Evolutionary conservation across 53 echinoderm and acorn worm species (phyloP), one percentile per base, ranked within the genome.

Genomic region (Temnopleurus reevesii): DNA sequence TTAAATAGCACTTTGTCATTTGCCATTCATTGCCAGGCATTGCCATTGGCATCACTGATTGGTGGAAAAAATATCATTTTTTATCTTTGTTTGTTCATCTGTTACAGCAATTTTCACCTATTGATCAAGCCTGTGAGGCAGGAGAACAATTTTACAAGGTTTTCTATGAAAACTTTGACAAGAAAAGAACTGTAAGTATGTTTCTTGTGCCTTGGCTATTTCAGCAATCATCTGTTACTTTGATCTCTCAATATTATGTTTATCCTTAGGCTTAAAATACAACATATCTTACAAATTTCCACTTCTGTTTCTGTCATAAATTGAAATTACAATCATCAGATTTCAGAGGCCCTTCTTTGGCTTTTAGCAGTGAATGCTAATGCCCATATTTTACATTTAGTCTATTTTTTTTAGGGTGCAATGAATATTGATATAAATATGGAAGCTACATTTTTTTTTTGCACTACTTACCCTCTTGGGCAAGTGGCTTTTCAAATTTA

Each of bases 161-260:
- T 29, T 99, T 91, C 56, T 99, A 96, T 91, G 96, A 99, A 82
- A 96, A 93, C 25, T 99, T 96, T 96, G 99, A 99, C 86, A 96
- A 93, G 76, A 94, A 90, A 60, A 90, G 95, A 93, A 93, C 83
- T 89, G 95, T 95, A 91, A 96, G 96, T 91, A 55, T 34, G n/a
- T n/a, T n/a, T n/a, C 17, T 12, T n/a, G n/a, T n/a, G n/a, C 8
- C 24, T 10, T 13, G 28, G 28, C 8, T 8, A 64, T 10, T 10
- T 64, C 9, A 10, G 21, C n/a, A 10, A 10, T 19, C 24, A 79
- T 47, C 26, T 8, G 23, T 18, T 26, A 12, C 27, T 28, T 87
- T 26, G 64, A 24, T n/a, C 21, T 63, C 28, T 27, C 28, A 51
- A 51, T n/a, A n/a, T n/a, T n/a, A n/a, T n/a, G n/a, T n/a, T n/a